Evolutionary conservation across 2,113 vertebrate species (phyloP), one percentile per base, ranked within the genome.

Genomic region (Pedionomus torquatus): DNA sequence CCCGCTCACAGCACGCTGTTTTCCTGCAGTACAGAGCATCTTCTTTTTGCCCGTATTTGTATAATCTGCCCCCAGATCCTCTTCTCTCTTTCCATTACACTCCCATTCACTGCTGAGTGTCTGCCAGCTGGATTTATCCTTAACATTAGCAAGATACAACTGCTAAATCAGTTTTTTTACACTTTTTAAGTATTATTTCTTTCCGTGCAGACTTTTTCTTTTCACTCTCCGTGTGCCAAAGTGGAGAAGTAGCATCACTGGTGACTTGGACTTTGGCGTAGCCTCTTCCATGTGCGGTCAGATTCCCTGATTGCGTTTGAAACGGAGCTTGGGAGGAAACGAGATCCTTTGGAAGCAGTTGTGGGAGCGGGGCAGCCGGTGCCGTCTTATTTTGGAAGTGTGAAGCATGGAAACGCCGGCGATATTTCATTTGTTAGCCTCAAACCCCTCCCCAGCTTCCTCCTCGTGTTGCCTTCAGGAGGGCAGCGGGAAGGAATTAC

Each of bases 401-500:
- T 23, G 43, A 80, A 72, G 57, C 17, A 16, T 37, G 78, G 83
- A 93, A 88, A 89, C 13, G 49, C 15, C 52, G 44, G 25, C 0
- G 0, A 17, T 55, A 78, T n/a, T 85, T 89, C 24, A 54, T 74
- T 82, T 94, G 17, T 70, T 92, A 61, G 31, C 65, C 78, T 75
- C 75, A 89, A 93, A 64, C 89, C 1, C 1, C 61, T 72, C 26
- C 65, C 19, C 57, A 8, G 83, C 82, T 74, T 61, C 76, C 60
- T 84, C 86, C 52, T 83, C 5, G 4, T 31, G 14, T 76, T 88
- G 58, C 68, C 46, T 70, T 89, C 44, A 52, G 72, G 69, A 84
- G 83, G 87, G 93, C 83, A 93, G 26, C 12, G 39, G 55, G 55
- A 71, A 93, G 77, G 83, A 91, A 89, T 94, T 78, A 60, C 39